Evolutionary conservation across 2,113 vertebrate species (phyloP).

Genomic region (Laticauda laticaudata): DNA sequence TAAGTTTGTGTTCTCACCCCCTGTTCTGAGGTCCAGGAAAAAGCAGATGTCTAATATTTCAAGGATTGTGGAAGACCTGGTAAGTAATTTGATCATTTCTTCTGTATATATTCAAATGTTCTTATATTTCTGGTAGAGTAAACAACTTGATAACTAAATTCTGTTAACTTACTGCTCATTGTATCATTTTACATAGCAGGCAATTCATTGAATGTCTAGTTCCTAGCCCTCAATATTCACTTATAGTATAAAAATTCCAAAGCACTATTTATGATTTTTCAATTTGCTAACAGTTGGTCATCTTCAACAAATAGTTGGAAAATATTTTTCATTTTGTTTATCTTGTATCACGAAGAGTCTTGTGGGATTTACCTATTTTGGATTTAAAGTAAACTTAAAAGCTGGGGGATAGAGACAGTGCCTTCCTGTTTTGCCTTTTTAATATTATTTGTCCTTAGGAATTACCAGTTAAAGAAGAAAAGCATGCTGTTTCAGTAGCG

Average conservation of each 20-base stretch:
- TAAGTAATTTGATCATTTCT: constrained; percentile 43
- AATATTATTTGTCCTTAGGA: constrained; percentile 56
- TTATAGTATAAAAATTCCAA: not conserved
- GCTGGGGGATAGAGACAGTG: not conserved
- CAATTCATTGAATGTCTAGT: not conserved
- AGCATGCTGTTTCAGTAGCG: constrained; percentile 42
- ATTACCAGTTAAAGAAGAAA: constrained; percentile 51
- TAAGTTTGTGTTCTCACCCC: constrained; percentile 75
- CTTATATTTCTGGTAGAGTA: not conserved
- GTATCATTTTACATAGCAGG: not conserved
- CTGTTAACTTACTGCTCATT: not conserved
- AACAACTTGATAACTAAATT: not conserved
- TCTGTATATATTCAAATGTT: not conserved
- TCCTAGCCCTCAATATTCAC: not conserved
- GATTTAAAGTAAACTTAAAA: not conserved
- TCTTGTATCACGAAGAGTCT: not conserved
- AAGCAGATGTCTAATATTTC: constrained; percentile 54
- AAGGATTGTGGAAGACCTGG: constrained; percentile 54
- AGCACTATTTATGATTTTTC: not conserved
- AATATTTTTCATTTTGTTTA: not conserved
- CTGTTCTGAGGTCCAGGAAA: constrained; percentile 70
- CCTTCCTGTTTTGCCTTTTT: not conserved
- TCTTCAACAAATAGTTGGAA: not conserved
- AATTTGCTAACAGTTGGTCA: not conserved
- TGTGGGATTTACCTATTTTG: not conserved